Base-by-base conservation (phyloP, 1,140 invertebrate species). In the Eupristina koningsbergeri region DNA sequence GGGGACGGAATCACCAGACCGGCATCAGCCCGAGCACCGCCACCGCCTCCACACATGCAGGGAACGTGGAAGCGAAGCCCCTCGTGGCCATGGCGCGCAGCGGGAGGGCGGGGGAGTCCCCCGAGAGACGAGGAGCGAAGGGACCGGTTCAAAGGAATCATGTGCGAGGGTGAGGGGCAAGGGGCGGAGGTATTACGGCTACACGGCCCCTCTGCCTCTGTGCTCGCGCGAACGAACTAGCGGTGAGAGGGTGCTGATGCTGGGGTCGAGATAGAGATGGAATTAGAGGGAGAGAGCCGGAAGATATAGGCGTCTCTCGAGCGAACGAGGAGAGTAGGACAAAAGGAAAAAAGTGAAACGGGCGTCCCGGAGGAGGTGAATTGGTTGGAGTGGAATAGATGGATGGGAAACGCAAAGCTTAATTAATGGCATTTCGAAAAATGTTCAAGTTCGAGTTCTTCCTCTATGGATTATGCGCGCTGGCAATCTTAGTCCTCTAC, bases 71-170 rank as follows among this genome's bases (percentile, higher is more conserved):
- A 84, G 78, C 76, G 83, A 84, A 84, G 78, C 76, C 82, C 82
- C 82, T 84, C 76, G 75, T 84, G 76, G 67, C 64, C 64, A 61
- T 58, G 47, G 61, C 76, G 64, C 83, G 47, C 78, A 81, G 84
- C 84, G 79, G 84, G 83, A 75, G 85, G 81, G 85, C 74, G 84
- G 83, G 80, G 85, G 81, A 83, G 78, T 74, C 76, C 81, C 73
- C 77, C 64, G 81, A 75, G 79, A 81, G 61, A n/a, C 15, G 61
- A 31, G 7, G 41, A 67, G 77, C n/a, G 39, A 74, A 77, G 79
- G 79, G 86, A 86, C 81, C 84, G 81, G 81, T 86, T 86, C 86
- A 86, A 84, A 86, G 84, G 86, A 83, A 86, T 69, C 71, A 74
- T 58, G 77, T 78, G 7, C 26, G 19, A 41, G 3, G 76, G 7